phyloP scores from a whole-genome alignment of 2,113 vertebrate species.

The Atlantisia rogersi region DNA sequence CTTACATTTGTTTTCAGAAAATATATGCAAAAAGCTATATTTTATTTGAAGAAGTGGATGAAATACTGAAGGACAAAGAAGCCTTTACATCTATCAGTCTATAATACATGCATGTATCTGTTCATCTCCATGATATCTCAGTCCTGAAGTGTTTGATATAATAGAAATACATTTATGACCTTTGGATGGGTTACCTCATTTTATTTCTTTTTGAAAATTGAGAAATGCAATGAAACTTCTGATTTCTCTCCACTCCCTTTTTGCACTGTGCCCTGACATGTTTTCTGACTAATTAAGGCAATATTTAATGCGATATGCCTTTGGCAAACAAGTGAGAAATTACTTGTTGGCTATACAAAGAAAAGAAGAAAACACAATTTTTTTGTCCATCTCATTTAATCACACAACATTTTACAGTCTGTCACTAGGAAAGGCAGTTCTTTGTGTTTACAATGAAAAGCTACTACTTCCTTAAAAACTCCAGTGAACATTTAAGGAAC shows the following conservation, averaged over 20 bases:
- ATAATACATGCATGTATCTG: background rate
- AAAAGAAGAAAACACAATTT: background rate
- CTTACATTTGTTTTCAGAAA: background rate
- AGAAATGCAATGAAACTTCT: background rate
- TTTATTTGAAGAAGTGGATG: background rate
- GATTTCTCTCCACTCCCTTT: background rate
- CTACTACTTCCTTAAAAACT: background rate
- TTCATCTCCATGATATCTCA: background rate
- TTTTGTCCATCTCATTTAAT: background rate
- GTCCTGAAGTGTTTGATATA: background rate
- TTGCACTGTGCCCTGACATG: background rate
- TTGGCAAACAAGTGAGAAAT: background rate
- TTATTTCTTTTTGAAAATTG: background rate
- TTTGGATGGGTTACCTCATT: background rate
- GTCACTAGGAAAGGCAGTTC: background rate
- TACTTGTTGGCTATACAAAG: background rate
- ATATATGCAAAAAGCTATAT: background rate
- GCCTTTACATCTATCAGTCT: background rate
- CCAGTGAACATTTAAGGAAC: background rate
- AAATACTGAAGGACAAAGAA: background rate
- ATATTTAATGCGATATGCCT: background rate
- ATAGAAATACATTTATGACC: background rate
- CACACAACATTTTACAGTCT: background rate
- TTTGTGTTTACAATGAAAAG: background rate
- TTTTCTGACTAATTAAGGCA: background rate